phyloP scores from a whole-genome alignment of 2,113 vertebrate species.

The Nibea coibor region DNA sequence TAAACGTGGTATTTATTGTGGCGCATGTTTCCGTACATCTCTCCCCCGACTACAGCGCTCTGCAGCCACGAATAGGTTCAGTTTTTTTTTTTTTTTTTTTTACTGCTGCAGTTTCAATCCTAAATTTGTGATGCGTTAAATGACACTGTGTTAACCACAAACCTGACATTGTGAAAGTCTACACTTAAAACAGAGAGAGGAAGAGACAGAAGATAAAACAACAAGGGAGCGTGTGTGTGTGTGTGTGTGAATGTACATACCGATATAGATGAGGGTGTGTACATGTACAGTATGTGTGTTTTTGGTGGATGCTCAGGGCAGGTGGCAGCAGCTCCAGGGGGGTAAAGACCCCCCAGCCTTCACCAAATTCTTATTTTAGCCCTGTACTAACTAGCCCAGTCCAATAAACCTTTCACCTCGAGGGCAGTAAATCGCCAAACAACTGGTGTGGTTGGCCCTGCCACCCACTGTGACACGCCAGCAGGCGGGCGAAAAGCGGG shows the following conservation, averaged over 20 bases:
- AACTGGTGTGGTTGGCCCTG: conserved; percentile 80
- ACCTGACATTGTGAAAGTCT: conserved; percentile 5
- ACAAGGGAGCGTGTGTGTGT: conserved; percentile 6
- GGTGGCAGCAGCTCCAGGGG: conserved; percentile 53
- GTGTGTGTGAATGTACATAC: conserved; percentile 29
- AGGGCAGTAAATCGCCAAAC: conserved; percentile 80
- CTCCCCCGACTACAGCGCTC: background rate
- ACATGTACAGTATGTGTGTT: conserved; percentile 37
- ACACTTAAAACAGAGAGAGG: background rate
- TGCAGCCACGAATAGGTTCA: background rate
- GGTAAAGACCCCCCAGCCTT: conserved; percentile 61
- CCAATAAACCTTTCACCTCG: conserved; percentile 83
- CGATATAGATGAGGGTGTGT: conserved; percentile 18
- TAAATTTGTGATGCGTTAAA: background rate
- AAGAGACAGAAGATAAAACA: conserved; percentile 6
- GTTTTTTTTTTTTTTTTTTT: background rate
- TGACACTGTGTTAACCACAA: conserved; percentile 10
- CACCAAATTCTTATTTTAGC: conserved; percentile 80
- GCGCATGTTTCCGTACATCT: background rate
- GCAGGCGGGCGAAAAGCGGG: conserved; percentile 67
- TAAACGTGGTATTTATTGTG: conserved; percentile 4
- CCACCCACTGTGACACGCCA: conserved; percentile 82
- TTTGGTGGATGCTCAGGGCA: conserved; percentile 43
- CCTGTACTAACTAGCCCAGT: conserved; percentile 78
- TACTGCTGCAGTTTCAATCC: conserved; percentile 2